These are phyloP conservation scores for Noctua comes DNA, from an alignment of 2,888 invertebrate genomes.

Conservation along the genomic window DNA sequence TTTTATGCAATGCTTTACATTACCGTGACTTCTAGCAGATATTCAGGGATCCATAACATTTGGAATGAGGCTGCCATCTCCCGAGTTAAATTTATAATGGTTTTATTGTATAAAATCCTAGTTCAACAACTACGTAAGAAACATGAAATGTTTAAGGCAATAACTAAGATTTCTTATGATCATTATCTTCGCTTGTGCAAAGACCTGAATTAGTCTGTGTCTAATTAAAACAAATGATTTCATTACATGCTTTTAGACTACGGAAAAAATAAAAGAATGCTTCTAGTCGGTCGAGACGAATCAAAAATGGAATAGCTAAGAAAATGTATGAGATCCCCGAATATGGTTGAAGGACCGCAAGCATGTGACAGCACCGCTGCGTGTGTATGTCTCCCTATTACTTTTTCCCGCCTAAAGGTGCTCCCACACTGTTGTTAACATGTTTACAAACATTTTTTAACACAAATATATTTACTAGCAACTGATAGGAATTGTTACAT, in stretches of 20 bases:
- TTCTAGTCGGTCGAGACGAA: background rate
- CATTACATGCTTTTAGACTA: slow-evolving; percentile 18
- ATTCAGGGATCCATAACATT: background rate
- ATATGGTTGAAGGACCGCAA: background rate
- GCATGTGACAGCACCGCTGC: background rate
- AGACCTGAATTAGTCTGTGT: slow-evolving; percentile 21
- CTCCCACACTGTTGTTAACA: too few species aligned
- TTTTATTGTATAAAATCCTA: background rate
- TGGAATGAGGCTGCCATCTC: background rate
- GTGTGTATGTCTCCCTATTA: too few species aligned
- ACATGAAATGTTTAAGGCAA: slow-evolving; percentile 14
- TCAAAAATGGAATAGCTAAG: background rate
- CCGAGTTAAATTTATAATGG: background rate
- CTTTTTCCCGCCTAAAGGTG: too few species aligned
- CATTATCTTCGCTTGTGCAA: slow-evolving; percentile 47
- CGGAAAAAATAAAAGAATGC: background rate
- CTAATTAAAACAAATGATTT: slow-evolving; percentile 47
- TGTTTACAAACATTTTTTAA: too few species aligned
- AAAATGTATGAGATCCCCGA: background rate
- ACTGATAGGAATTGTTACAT: too few species aligned
- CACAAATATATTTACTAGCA: too few species aligned
- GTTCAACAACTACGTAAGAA: background rate
- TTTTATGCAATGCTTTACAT: background rate
- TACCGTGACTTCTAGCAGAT: background rate
- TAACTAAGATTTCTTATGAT: slow-evolving; percentile 34